Conservation (phyloP, 2,113 vertebrate genomes). For the Gorsachius goisagi region DNA sequence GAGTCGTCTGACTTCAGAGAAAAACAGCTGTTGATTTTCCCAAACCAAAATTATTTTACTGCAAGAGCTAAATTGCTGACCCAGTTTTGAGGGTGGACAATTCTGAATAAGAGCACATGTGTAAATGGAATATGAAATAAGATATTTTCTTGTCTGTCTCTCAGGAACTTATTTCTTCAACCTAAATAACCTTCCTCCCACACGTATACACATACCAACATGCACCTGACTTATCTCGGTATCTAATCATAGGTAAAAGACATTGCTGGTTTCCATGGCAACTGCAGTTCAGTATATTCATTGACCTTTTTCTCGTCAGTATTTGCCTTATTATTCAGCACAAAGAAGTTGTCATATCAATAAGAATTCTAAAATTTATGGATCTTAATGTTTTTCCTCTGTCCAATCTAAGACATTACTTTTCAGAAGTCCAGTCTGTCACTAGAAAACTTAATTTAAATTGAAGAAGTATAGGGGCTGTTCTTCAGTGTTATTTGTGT, state of each 20-base stretch:
- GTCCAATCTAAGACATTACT: not conserved
- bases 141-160: not conserved
- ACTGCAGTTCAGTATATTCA: conserved; percentile 37
- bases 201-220: not conserved
- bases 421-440: conserved; percentile 26
- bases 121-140: not conserved
- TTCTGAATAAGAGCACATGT: not conserved
- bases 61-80: not conserved
- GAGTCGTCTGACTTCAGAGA: not conserved
- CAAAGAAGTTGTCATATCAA: conserved; percentile 51
- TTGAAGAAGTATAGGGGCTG: conserved; percentile 27
- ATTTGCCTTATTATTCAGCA: conserved; percentile 34
- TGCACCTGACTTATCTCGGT: conserved; percentile 2
- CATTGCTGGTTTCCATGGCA: conserved; percentile 59
- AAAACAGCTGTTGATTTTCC: not conserved
- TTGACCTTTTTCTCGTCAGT: conserved; percentile 48
- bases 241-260: conserved; percentile 55
- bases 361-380: conserved; percentile 58
- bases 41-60: not conserved
- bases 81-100: not conserved
- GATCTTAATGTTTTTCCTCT: conserved; percentile 27
- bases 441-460: conserved; percentile 61
- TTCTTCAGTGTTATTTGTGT: conserved; percentile 20
- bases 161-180: not conserved
- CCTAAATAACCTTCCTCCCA: not conserved